These are phyloP conservation scores for Ictidomys tridecemlineatus DNA, from an alignment of 2,113 vertebrate species.

Conservation along the genomic window DNA sequence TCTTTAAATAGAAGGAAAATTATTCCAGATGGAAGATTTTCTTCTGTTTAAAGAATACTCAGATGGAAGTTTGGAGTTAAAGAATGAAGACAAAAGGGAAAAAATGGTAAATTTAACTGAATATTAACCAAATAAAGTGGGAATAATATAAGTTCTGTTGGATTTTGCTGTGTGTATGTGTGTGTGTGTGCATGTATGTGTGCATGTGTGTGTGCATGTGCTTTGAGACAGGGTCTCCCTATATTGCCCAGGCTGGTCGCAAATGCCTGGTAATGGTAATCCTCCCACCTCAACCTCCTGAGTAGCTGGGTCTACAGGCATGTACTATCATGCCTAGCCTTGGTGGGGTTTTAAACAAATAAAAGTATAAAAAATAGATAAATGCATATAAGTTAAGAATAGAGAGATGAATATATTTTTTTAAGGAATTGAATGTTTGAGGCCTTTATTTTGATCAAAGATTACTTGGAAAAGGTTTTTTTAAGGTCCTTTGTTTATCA, in stretches of 20 bases:
- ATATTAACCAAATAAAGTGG: not conserved
- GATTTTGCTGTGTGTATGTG: not conserved
- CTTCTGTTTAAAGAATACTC: not conserved
- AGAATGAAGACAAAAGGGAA: not conserved
- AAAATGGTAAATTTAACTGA: not conserved
- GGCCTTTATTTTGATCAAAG: too few species aligned
- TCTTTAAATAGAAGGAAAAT: not conserved
- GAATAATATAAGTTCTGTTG: not conserved
- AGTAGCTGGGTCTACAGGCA: not conserved
- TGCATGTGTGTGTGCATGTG: not conserved
- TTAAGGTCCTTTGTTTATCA: not conserved
- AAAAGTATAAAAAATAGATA: not conserved
- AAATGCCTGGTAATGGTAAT: not conserved
- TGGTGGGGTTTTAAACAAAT: not conserved
- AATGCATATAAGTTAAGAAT: not conserved
- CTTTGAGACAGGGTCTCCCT: not conserved
- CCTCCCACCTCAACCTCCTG: not conserved
- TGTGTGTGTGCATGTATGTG: too few species aligned
- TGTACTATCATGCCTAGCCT: not conserved
- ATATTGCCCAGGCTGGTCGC: not conserved
- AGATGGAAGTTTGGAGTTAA: not conserved
- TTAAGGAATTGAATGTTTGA: too few species aligned
- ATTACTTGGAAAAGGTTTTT: not conserved
- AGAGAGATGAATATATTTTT: not conserved
- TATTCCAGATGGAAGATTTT: not conserved